Percentiles rank a stretch among this genome's conserved stretches.
phyloP scores from a whole-genome alignment of 2,113 vertebrate genomes.

The Casuarius casuarius region DNA sequence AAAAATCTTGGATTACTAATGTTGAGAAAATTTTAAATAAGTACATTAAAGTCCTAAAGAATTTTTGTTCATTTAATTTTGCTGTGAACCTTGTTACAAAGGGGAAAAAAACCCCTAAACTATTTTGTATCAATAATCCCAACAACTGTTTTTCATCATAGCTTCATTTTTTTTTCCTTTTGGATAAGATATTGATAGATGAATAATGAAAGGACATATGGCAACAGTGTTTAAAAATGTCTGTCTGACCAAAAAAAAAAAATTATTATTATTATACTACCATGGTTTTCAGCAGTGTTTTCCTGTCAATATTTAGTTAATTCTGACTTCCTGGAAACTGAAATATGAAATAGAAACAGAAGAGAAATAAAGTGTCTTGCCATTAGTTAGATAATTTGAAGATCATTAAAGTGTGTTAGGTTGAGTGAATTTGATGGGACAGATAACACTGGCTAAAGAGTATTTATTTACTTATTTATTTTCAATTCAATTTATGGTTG shows the following conservation, averaged over 20 bases:
- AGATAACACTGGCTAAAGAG: background rate
- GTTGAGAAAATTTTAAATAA: constrained; percentile 60
- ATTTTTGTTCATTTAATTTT: background rate
- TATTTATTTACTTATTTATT: background rate
- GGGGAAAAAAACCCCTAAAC: background rate
- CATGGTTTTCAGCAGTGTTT: background rate
- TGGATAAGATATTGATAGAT: background rate
- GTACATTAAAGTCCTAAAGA: constrained; percentile 1
- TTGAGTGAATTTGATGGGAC: background rate
- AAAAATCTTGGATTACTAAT: constrained; percentile 62
- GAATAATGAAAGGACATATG: background rate
- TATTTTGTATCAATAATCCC: background rate
- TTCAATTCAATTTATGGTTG: background rate
- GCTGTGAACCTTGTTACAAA: background rate
- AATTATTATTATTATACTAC: background rate
- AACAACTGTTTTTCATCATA: background rate
- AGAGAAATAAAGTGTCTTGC: background rate
- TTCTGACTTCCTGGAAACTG: background rate
- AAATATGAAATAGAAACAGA: background rate
- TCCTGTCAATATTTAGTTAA: background rate
- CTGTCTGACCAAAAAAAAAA: background rate
- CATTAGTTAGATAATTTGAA: background rate
- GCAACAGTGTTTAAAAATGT: background rate
- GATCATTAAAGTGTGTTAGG: background rate
- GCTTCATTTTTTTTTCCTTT: background rate